phyloP scores from a whole-genome alignment of 2,888 invertebrate genomes.

The Diachrysia chrysitis region DNA sequence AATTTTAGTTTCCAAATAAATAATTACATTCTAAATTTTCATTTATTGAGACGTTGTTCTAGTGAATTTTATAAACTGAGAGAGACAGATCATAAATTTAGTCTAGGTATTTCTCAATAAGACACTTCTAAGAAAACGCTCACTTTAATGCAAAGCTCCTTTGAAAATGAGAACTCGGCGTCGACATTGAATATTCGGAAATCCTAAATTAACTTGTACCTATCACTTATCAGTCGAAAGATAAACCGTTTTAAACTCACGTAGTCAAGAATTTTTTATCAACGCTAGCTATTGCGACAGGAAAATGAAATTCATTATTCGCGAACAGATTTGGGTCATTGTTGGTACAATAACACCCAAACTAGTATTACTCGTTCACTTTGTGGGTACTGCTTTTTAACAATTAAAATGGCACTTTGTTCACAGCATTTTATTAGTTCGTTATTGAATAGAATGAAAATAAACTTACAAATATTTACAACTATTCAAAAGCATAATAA shows the following conservation, averaged over 20 bases:
- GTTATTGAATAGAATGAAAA: constrained; percentile 29
- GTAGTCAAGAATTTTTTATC: constrained; percentile 45
- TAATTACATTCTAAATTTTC: too few relatives aligned
- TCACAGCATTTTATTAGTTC: constrained; percentile 13
- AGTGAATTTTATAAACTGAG: too few relatives aligned
- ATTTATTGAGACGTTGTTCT: too few relatives aligned
- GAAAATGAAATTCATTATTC: constrained; percentile 62
- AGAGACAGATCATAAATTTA: constrained; percentile 43
- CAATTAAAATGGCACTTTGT: constrained; percentile 39
- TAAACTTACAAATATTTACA: neutral
- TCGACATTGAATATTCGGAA: constrained; percentile 24
- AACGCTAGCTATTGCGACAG: constrained; percentile 60
- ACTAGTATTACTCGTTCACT: constrained; percentile 65
- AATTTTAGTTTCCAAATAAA: too few relatives aligned
- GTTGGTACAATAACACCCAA: constrained; percentile 57
- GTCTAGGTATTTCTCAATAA: constrained; percentile 22
- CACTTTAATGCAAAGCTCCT: constrained; percentile 12
- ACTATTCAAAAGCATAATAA: neutral
- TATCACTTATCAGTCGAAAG: constrained; percentile 19
- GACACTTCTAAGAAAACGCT: constrained; percentile 25
- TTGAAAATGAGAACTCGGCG: neutral
- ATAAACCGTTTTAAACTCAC: constrained; percentile 24
- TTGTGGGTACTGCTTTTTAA: constrained; percentile 37
- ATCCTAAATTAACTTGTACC: constrained; percentile 19
- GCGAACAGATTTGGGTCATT: constrained; percentile 62